Evolutionary conservation across 2,113 vertebrate genomes (phyloP), one percentile per base, ranked within the genome.

Genomic region (Gadus macrocephalus): DNA sequence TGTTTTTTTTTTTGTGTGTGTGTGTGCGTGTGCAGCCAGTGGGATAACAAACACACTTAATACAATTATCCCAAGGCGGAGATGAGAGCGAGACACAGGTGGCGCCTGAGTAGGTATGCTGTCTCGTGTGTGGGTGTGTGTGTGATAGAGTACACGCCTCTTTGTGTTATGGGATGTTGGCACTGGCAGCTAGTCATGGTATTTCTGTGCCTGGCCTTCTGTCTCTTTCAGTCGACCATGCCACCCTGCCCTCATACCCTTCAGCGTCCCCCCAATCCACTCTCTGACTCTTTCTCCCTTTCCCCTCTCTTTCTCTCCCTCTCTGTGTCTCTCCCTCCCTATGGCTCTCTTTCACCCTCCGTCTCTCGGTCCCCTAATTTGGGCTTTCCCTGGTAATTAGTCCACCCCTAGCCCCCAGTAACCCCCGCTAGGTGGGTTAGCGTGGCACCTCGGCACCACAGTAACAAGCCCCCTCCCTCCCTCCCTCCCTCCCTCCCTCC

Each of bases 161-260:
- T 20, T 20, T 68, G 71, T 72, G 56, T 72, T n/a, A 74, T 69
- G 56, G 62, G 71, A 62, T 77, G 66, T 81, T 84, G 82, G 87
- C 84, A 88, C 90, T 89, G 83, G 87, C 85, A 88, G 90, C 86
- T 68, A 88, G 82, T 87, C 62, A 68, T 89, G 90, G 83, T 87
- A 88, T 90, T 77, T 90, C 84, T 77, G 83, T 56, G 76, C 82
- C 86, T 80, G 76, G 81, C 83, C 81, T 85, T 49, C 42, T 49
- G 42, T 49, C 42, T 49, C 42, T 49, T 28, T 20, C 53, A 19
- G 20, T 22, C 60, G 20, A 20, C n/a, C 25, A 16, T 53, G 42
- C 17, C 53, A 31, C 69, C 81, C 55, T 80, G 69, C 25, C 11
- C 79, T 81, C 74, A 78, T 78, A 78, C 53, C 60, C 69, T 9